Evolutionary conservation across 2,797 vertebrate genomes (phyloP).

Genomic region (Botia kubotai): DNA sequence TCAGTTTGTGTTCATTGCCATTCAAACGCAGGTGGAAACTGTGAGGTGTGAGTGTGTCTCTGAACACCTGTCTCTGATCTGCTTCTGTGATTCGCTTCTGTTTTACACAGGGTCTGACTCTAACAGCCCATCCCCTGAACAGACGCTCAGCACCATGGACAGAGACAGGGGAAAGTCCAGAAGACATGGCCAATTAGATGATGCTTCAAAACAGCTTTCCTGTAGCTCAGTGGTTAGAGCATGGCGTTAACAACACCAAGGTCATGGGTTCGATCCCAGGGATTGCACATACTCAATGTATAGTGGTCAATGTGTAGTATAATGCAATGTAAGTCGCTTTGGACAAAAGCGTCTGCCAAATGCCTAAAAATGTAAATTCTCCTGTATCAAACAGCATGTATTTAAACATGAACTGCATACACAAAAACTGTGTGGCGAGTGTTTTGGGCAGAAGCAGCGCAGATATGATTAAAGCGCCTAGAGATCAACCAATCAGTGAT

Average conservation of each 20-base stretch:
- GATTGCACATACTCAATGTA: too few relatives aligned
- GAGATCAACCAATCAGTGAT: neutral
- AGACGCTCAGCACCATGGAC: slow-evolving; percentile 6
- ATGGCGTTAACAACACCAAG: too few relatives aligned
- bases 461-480: neutral
- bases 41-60: neutral
- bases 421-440: neutral
- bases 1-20: too few relatives aligned
- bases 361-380: too few relatives aligned
- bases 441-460: neutral
- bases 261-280: too few relatives aligned
- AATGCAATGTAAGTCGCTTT: too few relatives aligned
- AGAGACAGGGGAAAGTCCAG: neutral
- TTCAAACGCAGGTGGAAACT: neutral
- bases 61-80: neutral
- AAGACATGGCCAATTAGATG: neutral
- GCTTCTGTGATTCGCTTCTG: neutral
- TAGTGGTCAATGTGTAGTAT: too few relatives aligned
- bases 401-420: neutral
- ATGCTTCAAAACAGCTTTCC: neutral
- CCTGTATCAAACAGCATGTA: neutral
- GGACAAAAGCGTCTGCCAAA: too few relatives aligned
- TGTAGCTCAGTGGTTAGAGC: too few relatives aligned
- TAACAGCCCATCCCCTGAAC: neutral
- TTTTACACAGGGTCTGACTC: neutral